A percentile compares a stretch with the other conserved stretches of the same genome.
phyloP scores from a whole-genome alignment of 2,888 invertebrate genomes.

The Drepanosiphum platanoidis region DNA sequence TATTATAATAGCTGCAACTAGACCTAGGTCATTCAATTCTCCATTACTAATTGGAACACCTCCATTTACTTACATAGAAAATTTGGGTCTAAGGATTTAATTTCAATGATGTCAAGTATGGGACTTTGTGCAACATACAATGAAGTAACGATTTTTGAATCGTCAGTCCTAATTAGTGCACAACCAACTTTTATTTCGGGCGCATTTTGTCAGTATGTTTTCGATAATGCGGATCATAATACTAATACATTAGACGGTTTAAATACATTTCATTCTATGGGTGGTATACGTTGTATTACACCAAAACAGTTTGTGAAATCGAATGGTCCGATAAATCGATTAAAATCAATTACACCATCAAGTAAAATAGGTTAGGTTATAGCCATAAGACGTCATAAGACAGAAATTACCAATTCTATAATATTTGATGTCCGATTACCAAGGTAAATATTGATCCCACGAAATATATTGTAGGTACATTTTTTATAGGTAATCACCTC shows the following conservation, averaged over 20 bases:
- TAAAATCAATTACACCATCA: slow-evolving; percentile 12
- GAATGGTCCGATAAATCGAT: not conserved
- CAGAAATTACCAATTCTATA: no score
- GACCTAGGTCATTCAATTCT: slow-evolving; percentile 65
- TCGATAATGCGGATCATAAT: slow-evolving; percentile 66
- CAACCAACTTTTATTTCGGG: slow-evolving; percentile 62
- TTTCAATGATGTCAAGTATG: slow-evolving; percentile 64
- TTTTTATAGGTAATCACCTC: no score
- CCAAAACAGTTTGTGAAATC: slow-evolving; percentile 57
- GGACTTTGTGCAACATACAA: slow-evolving; percentile 65
- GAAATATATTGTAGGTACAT: no score
- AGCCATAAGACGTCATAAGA: no score
- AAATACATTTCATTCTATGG: slow-evolving; percentile 65
- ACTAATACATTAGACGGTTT: slow-evolving; percentile 63
- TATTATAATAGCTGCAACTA: slow-evolving; percentile 30
- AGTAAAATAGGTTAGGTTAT: not conserved
- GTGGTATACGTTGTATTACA: slow-evolving; percentile 65
- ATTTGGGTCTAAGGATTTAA: slow-evolving; percentile 65
- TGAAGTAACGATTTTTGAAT: slow-evolving; percentile 65
- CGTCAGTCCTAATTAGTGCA: slow-evolving; percentile 64
- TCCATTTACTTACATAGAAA: slow-evolving; percentile 65
- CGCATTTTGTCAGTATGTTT: slow-evolving; percentile 65
- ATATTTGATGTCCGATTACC: no score
- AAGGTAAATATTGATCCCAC: no score
- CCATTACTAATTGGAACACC: slow-evolving; percentile 65